Evolutionary conservation across 1,140 invertebrate species (phyloP), one percentile per base, ranked within the genome.

Genomic region (Hermetia illucens): DNA sequence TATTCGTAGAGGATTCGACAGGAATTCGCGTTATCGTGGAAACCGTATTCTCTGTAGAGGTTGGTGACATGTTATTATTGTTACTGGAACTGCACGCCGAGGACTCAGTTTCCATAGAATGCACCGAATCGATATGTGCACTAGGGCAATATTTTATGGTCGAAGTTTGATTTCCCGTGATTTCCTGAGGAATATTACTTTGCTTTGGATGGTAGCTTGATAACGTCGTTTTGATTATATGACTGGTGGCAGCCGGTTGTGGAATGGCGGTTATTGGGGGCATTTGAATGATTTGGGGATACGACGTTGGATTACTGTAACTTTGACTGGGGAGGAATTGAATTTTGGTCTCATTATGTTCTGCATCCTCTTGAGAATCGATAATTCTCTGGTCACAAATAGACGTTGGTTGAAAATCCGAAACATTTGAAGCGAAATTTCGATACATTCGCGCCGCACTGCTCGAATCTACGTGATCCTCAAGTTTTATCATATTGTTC

Each of bases 141-240:
- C 56, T 45, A 4, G 38, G 47, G 25, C 56, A 59, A 38, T 58
- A 59, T 40, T 56, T 59, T 5, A 59, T 59, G 12, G 56, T 59
- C 18, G 56, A 57, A 0, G 56, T 35, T 13, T 55, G 53, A 32
- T 58, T 52, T 8, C 33, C 21, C 5, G 6, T 34, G 5, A 34
- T 16, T 17, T 34, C 17, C 6, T 17, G 33, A 8, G 33, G 33
- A 15, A 10, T 19, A 34, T 19, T 17, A 34, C 5, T 6, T 17
- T 16, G 21, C 21, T 17, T 6, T 8, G 8, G 10, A 17, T 10
- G 8, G 18, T 5, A 34, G 17, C 13, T 34, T 17, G 8, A 5
- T 4, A 10, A 34, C 21, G 10, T 17, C 8, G 21, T 34, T 5
- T 34, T 6, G 8, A 8, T 19, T 34, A 15, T 6, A 13, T 13